Evolutionary conservation across 1,140 invertebrate species (phyloP), one percentile per base, ranked within the genome.

Genomic region (Eufriesea mexicana): DNA sequence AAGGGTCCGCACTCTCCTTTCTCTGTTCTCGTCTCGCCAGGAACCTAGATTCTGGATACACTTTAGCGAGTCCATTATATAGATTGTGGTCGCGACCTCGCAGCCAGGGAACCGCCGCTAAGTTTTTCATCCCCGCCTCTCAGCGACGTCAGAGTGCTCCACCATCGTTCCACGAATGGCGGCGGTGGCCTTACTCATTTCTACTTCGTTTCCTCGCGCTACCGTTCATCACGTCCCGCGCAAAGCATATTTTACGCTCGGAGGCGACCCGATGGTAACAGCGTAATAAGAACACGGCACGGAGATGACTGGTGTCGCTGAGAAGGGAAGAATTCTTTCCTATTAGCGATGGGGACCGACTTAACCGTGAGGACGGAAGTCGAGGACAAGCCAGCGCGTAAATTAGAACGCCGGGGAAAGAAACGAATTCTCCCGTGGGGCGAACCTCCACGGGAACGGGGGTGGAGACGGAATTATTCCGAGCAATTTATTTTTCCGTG

Each of bases 11-110:
- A 84, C 70, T 78, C 79, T 70, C 72, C 35, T 76, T 70, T 79
- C 77, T 57, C 87, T 74, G 62, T 77, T 85, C 86, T 75, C 86
- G 82, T 84, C 86, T 83, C 70, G 57, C 70, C 72, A 47, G 67
- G 79, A 86, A 84, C 90, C 87, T 90, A 89, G 87, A 91, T 90
- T 91, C 90, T 89, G 89, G 90, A 90, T 89, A 91, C 89, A 90
- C 90, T 92, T 93, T 93, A 93, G 90, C 91, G 87, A 92, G 91
- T 92, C 91, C 92, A 93, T 93, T 93, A 92, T 90, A 92, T 90
- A 91, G 91, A 93, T 93, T 93, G 93, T 92, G 90, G 91, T 89
- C 88, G 89, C 87, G 89, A 91, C 90, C 89, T 90, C 87, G 75
- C 64, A 79, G 59, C 61, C 74, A 67, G 66, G 72, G 77, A 61